phyloP scores from a whole-genome alignment of 2,888 invertebrate genomes.

The Rhagonycha fulva region DNA sequence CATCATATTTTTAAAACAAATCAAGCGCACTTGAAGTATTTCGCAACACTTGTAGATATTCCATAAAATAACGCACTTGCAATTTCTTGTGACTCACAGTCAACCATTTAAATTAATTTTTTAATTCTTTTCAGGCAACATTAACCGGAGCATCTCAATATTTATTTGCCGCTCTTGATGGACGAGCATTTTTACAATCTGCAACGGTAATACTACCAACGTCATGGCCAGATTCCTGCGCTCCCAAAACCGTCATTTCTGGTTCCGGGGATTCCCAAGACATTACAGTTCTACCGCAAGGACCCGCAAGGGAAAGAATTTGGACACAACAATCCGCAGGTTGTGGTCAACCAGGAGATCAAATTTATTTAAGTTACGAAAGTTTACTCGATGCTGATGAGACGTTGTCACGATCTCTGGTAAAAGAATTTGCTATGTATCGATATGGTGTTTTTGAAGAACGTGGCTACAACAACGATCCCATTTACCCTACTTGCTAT shows the following conservation, averaged over 20 bases:
- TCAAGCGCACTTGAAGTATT: not conserved
- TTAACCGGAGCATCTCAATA: constrained; percentile 61
- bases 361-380: constrained; percentile 59
- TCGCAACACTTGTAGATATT: not conserved
- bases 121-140: constrained; percentile 55
- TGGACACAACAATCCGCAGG: constrained; percentile 67
- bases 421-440: constrained; percentile 68
- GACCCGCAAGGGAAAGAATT: constrained; percentile 59
- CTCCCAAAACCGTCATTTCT: constrained; percentile 48
- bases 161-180: constrained; percentile 62
- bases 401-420: constrained; percentile 55
- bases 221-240: constrained; percentile 62
- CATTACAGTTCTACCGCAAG: constrained; percentile 57
- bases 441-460: constrained; percentile 73
- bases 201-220: constrained; percentile 64
- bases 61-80: not conserved
- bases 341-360: constrained; percentile 64
- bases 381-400: constrained; percentile 49
- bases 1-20: not conserved
- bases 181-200: constrained; percentile 61
- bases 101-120: not conserved
- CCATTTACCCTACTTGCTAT: constrained; percentile 63
- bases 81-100: not conserved
- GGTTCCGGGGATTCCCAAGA: constrained; percentile 59
- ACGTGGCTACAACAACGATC: constrained; percentile 62